Base-by-base conservation (phyloP, 2,888 invertebrate genomes). In the Exephanes ischioxanthus region DNA sequence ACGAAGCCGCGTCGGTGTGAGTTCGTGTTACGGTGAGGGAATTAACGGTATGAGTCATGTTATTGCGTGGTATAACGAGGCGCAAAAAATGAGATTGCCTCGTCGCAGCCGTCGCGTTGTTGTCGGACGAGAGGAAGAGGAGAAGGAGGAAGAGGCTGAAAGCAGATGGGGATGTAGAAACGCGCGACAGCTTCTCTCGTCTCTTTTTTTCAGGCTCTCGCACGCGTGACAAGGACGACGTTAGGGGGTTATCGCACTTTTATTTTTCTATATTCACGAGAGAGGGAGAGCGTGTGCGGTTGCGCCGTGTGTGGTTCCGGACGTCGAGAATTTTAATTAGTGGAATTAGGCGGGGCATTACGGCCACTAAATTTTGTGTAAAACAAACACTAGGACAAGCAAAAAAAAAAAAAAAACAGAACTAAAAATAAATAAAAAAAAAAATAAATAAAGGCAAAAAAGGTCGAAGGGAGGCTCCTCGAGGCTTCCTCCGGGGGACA, bases 241-340 rank as follows among this genome's bases (percentile, higher is more conserved):
- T 51, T 37, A 48, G 67, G 61, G 45, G 67, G 55, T 80, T 77
- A 51, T 72, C 67, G 41, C 58, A 82, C 66, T 85, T 82, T 82
- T 85, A 76, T 85, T 82, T 82, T 70, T 82, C 41, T 63, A 63
- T 30, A 79, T 63, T 55, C 70, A 33, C 58, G 33, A 80, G 75
- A 55, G 80, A 33, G 72, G 3, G 19, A 16, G 45, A 48, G 53
- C 7, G 53, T 3, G 1, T 16, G 45, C 45, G 14, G 45, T 48
- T 16, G 33, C 82, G 48, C 75, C 79, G 86, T 85, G 89, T 89
- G 88, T 84, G 90, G 89, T 88, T 88, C 77, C 88, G 86, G 78
- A 82, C 87, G 88, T 88, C 89, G 88, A 90, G 91, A 92, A 92
- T 92, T 92, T 92, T 91, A 92, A 92, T 92, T 92, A 91, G 89